These are phyloP conservation scores for Drosophila borealis DNA, from an alignment of 2,888 invertebrate species.

Conservation along the genomic window DNA sequence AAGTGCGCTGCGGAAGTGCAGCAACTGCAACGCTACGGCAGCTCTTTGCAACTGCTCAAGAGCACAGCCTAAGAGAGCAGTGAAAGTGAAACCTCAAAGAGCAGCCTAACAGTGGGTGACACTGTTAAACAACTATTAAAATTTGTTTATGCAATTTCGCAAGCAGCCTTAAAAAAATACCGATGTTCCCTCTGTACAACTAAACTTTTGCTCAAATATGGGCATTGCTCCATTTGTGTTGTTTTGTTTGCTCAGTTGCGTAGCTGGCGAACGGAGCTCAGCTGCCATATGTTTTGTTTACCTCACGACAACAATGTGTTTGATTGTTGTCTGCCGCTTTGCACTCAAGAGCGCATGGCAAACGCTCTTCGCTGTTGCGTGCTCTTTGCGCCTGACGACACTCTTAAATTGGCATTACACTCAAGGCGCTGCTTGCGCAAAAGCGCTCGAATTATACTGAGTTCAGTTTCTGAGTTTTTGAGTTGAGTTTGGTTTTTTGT, in stretches of 20 bases:
- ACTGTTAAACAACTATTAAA: neutral
- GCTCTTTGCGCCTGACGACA: slow-evolving; percentile 2
- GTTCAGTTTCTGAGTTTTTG: slow-evolving; percentile 12
- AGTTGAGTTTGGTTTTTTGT: neutral
- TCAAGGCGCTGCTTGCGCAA: slow-evolving; percentile 1
- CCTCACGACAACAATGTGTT: slow-evolving; percentile 35
- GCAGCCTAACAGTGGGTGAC: neutral
- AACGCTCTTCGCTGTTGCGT: slow-evolving; percentile 1
- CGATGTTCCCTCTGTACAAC: neutral
- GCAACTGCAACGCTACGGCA: slow-evolving; percentile 11
- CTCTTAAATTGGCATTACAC: slow-evolving; percentile 24
- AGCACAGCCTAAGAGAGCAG: slow-evolving; percentile 33
- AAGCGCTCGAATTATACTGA: slow-evolving; percentile 2
- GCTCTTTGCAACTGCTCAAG: slow-evolving; percentile 36
- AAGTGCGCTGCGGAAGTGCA: slow-evolving; percentile 54
- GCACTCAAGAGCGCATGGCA: slow-evolving; percentile 18
- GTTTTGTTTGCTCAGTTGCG: neutral
- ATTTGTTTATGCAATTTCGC: neutral
- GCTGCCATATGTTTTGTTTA: slow-evolving; percentile 60
- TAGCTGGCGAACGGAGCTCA: neutral
- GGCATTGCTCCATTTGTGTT: neutral
- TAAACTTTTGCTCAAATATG: slow-evolving; percentile 11
- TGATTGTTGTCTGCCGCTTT: slow-evolving; percentile 2
- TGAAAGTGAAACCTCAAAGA: slow-evolving; percentile 38
- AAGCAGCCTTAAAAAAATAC: neutral